These are phyloP conservation scores for Etheostoma cragini DNA, from an alignment of 2,113 vertebrate genomes.

Conservation along the genomic window DNA sequence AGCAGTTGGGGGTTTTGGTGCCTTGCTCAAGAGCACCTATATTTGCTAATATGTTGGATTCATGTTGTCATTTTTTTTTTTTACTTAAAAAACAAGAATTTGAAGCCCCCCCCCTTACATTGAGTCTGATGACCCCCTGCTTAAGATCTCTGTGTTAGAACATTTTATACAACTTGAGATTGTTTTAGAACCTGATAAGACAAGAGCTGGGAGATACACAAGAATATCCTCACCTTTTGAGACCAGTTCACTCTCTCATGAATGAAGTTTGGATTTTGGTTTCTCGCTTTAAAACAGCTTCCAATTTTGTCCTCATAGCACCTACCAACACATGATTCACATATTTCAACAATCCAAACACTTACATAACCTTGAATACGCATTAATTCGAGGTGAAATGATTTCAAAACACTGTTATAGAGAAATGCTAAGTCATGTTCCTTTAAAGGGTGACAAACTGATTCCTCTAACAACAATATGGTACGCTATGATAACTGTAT, in stretches of 20 bases:
- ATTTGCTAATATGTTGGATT: too few species aligned
- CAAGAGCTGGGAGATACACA: too few species aligned
- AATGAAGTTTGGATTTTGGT: fast-evolving
- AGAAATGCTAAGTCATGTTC: not conserved
- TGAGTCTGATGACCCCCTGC: too few species aligned
- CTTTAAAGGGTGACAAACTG: not conserved
- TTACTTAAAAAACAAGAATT: too few species aligned
- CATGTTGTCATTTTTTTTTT: too few species aligned
- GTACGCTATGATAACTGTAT: not conserved
- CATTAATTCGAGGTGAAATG: not conserved
- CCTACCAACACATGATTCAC: slow-evolving; percentile 46
- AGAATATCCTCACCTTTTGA: slow-evolving; percentile 53
- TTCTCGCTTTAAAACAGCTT: fast-evolving
- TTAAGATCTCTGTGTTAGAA: not conserved
- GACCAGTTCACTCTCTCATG: fast-evolving
- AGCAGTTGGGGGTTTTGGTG: too few species aligned
- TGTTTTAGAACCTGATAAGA: not conserved
- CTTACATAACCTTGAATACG: not conserved
- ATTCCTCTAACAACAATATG: not conserved
- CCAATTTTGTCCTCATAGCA: slow-evolving; percentile 51
- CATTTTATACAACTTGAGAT: not conserved
- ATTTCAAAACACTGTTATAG: not conserved
- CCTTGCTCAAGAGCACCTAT: too few species aligned
- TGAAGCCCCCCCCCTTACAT: too few species aligned
- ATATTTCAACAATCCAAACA: not conserved